A percentile compares a stretch with the other conserved stretches of the same genome.
Conservation (phyloP, 2,888 invertebrate genomes). For the Ophion costatus region DNA sequence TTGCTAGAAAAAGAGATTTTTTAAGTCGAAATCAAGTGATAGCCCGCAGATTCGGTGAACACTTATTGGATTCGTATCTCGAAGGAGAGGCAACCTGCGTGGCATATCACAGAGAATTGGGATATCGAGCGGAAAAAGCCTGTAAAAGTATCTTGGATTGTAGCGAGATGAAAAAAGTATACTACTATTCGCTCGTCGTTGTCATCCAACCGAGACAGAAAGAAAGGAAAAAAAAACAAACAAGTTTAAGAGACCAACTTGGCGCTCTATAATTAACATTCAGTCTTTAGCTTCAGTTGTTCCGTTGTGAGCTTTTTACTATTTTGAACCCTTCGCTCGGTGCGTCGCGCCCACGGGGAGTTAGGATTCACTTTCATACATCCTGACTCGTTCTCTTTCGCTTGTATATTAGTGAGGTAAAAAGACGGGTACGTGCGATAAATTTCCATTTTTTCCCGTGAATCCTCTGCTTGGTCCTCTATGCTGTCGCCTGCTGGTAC, state of each 20-base stretch:
- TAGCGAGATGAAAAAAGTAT: background rate
- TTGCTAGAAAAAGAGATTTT: too few relatives aligned
- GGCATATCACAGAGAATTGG: background rate
- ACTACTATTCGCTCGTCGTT: background rate
- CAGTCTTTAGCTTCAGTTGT: slow-evolving; percentile 73
- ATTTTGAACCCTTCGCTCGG: slow-evolving; percentile 61
- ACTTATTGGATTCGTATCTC: too few relatives aligned
- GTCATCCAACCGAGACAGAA: background rate
- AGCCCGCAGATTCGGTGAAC: too few relatives aligned
- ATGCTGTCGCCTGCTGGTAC: slow-evolving; percentile 22
- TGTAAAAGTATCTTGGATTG: background rate
- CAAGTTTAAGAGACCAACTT: slow-evolving; percentile 54
- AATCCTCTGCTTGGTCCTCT: slow-evolving; percentile 29
- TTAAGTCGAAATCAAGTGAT: too few relatives aligned
- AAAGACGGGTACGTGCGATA: slow-evolving; percentile 68
- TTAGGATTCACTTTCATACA: slow-evolving; percentile 33
- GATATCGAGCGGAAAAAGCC: background rate
- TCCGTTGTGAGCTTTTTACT: slow-evolving; percentile 60
- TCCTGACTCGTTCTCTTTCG: slow-evolving; percentile 9
- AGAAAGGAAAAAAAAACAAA: slow-evolving; percentile 53
- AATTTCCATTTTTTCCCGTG: slow-evolving; percentile 77
- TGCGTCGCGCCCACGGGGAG: background rate
- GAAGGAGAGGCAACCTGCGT: too few relatives aligned
- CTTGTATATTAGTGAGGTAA: slow-evolving; percentile 4
- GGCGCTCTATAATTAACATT: slow-evolving; percentile 78